A percentile compares a stretch with the other conserved stretches of the same genome.
These are phyloP conservation scores for Prostheceraeus crozeri DNA, from an alignment of 2,888 invertebrate species.

Conservation along the genomic window DNA sequence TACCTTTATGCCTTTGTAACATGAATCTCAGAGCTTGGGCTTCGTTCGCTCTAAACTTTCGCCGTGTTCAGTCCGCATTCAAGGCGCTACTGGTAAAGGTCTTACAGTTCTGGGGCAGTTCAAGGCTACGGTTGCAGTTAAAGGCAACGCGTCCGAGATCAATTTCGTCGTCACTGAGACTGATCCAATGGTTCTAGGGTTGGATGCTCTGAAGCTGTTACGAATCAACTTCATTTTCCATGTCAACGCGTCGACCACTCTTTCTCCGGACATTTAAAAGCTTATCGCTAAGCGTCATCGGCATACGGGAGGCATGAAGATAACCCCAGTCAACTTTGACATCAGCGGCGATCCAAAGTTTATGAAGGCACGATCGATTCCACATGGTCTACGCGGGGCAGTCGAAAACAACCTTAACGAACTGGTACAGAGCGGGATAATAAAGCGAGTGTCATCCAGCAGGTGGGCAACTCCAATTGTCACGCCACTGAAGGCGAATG, in stretches of 20 bases:
- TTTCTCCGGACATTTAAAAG: not conserved
- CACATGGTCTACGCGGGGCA: slow-evolving; percentile 13
- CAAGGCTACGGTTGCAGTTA: slow-evolving; percentile 1
- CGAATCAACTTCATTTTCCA: not conserved
- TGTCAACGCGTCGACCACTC: no score
- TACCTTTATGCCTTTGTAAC: not conserved
- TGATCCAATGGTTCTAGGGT: slow-evolving; percentile 6
- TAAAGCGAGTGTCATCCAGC: slow-evolving; percentile 7
- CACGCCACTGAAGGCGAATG: not conserved
- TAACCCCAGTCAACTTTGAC: slow-evolving; percentile 10
- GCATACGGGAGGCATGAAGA: slow-evolving; percentile 3
- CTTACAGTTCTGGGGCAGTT: not conserved
- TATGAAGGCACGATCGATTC: not conserved
- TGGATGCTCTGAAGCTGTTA: slow-evolving; percentile 21
- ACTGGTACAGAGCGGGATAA: not conserved
- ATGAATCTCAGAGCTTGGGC: not conserved
- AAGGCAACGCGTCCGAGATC: not conserved
- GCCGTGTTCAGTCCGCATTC: not conserved
- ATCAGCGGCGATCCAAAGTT: slow-evolving; percentile 5
- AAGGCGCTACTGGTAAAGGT: slow-evolving; percentile 1
- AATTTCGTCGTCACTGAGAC: slow-evolving; percentile 8
- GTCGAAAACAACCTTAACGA: slow-evolving; percentile 8
- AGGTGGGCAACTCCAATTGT: slow-evolving; percentile 24
- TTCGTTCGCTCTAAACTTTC: no score
- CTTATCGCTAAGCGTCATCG: slow-evolving; percentile 9